Conservation (phyloP, 1,140 invertebrate genomes). For the Rhagoletis pomonella region DNA sequence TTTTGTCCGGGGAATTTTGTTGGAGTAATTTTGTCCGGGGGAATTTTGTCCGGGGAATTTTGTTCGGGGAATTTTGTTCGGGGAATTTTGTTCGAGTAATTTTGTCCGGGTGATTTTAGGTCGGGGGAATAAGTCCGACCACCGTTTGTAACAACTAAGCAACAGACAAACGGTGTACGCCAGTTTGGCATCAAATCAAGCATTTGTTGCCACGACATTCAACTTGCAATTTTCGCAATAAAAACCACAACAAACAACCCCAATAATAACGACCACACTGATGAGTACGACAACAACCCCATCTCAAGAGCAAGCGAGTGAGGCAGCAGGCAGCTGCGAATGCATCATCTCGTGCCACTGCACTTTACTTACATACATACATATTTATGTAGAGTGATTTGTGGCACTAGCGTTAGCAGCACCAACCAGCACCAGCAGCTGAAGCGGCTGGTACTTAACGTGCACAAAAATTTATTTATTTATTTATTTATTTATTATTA, state of each 20-base stretch:
- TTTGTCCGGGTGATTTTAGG: too few relatives aligned
- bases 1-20: too few relatives aligned
- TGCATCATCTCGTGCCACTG: constrained; percentile 46
- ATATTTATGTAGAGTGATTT: not conserved
- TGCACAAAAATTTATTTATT: too few relatives aligned
- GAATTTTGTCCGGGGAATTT: too few relatives aligned
- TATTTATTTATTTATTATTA: too few relatives aligned
- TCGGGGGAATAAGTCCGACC: too few relatives aligned
- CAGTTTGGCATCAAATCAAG: constrained; percentile 57
- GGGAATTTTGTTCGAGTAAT: too few relatives aligned
- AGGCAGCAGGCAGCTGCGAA: not conserved
- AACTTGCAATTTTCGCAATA: constrained; percentile 5
- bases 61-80: too few relatives aligned
- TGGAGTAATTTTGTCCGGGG: too few relatives aligned
- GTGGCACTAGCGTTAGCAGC: not conserved
- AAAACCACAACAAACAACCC: not conserved
- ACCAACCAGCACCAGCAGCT: not conserved
- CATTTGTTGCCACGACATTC: constrained; percentile 52
- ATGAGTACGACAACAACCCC: constrained; percentile 7
- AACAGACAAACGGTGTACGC: constrained; percentile 21
- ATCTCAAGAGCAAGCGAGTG: constrained; percentile 4
- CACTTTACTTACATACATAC: not conserved
- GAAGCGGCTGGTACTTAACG: not conserved
- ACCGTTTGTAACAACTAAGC: not conserved
- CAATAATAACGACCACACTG: not conserved